Base-by-base conservation (phyloP, 1,140 invertebrate species). In the Caligus rogercresseyi region DNA sequence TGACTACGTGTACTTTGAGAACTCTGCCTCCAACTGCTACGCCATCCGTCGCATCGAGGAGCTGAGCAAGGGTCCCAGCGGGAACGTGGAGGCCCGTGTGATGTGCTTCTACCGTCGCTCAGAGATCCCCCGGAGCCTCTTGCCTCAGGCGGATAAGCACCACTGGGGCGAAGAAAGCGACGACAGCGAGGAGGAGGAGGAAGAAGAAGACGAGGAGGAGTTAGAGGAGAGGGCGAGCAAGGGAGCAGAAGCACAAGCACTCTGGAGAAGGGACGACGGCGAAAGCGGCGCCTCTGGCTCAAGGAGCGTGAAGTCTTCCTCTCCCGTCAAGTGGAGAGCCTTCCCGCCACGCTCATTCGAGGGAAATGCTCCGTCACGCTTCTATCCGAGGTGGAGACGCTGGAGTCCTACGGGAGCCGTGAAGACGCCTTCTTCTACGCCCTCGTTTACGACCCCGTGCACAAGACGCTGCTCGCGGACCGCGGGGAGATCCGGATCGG, bases 341-440 rank as follows among this genome's bases (percentile, higher is more conserved):
- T 98, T 71, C 91, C 94, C 51, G 94, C 94, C 56, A 98, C 92
- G 60, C 89, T 95, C 77, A 99, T 99, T 70, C 81, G 96, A 70
- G 95, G 95, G 71, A 98, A 98, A 80, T 98, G 95, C 78, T 86
- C 86, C 66, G 95, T 99, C 66, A 96, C 93, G 59, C 78, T 98
- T 63, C 83, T 98, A 72, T 98, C 97, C 77, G 94, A 98, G 80
- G 96, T 92, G 55, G 95, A 98, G 78, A 89, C 89, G 67, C 78
- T 94, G 68, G 78, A 85, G 68, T 92, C 89, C 72, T 98, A 98
- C 79, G 80, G 97, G 67, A 13, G 25, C 19, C 16, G 61, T 15
- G 61, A 89, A 80, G 93, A 98, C 76, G 87, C 88, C 72, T 99
- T 98, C 81, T 98, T 97, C 76, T 98, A 98, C 77, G 97, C 94